phyloP scores from a whole-genome alignment of 2,888 invertebrate species.

The Coleophora deauratella region DNA sequence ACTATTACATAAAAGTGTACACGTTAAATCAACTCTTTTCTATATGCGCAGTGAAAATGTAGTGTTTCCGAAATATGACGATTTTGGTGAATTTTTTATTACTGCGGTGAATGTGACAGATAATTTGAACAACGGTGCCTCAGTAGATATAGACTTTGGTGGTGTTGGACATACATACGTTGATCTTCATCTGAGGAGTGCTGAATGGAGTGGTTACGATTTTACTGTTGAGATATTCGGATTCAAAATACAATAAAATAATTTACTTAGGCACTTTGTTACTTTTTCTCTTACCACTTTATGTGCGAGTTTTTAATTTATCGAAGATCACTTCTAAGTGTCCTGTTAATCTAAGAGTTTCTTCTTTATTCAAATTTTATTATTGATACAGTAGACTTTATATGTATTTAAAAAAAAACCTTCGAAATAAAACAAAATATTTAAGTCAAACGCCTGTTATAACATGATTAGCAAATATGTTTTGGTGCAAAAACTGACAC shows the following conservation, averaged over 20 bases:
- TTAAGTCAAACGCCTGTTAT: constrained; percentile 1
- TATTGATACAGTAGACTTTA: too few species aligned
- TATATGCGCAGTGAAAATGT: constrained; percentile 24
- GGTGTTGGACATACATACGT: constrained; percentile 29
- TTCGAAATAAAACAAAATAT: constrained; percentile 10
- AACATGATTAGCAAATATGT: constrained; percentile 1
- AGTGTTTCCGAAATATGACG: constrained; percentile 29
- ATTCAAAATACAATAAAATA: constrained; percentile 11
- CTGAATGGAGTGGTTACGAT: constrained; percentile 30
- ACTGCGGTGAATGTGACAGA: constrained; percentile 25
- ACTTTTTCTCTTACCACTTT: too few species aligned
- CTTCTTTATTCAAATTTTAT: too few species aligned
- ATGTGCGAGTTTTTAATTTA: too few species aligned
- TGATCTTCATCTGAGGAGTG: constrained; percentile 31
- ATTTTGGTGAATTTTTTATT: constrained; percentile 24
- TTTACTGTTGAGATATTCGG: constrained; percentile 35
- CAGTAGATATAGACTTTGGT: constrained; percentile 30
- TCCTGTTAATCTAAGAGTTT: too few species aligned
- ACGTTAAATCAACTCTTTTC: constrained; percentile 23
- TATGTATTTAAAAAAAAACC: too few species aligned
- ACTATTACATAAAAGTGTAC: constrained; percentile 24
- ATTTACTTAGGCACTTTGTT: too few species aligned
- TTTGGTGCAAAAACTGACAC: background rate
- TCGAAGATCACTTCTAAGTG: too few species aligned
- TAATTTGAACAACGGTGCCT: constrained; percentile 20